These are phyloP conservation scores for Brachypodius melanocephalos DNA, from an alignment of 2,113 vertebrate genomes.

Conservation along the genomic window DNA sequence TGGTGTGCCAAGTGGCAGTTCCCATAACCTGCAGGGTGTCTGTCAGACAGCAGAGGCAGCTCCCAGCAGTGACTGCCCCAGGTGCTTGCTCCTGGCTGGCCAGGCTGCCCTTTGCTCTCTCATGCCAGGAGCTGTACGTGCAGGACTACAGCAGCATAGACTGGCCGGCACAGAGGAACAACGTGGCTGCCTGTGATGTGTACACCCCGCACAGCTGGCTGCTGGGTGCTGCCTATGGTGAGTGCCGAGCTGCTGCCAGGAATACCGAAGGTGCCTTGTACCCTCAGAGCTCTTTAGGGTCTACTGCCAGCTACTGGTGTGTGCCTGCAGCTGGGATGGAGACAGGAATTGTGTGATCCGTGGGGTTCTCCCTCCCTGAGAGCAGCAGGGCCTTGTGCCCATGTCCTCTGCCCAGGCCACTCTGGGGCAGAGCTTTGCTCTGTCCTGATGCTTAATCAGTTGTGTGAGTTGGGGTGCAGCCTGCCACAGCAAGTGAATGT, in stretches of 20 bases:
- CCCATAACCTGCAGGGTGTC: not conserved
- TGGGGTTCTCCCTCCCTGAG: not conserved
- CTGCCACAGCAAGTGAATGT: not conserved
- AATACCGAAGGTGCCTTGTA: not conserved
- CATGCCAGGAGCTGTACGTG: constrained; percentile 88
- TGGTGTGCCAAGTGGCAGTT: not conserved
- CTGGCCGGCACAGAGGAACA: constrained; percentile 90
- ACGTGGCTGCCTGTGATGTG: constrained; percentile 82
- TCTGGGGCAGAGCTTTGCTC: not conserved
- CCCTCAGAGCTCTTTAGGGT: not conserved
- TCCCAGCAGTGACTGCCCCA: not conserved
- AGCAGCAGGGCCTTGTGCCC: not conserved
- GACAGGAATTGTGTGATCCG: not conserved
- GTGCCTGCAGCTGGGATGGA: not conserved
- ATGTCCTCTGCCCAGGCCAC: fast-evolving
- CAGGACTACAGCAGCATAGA: constrained; percentile 86
- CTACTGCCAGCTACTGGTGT: not conserved
- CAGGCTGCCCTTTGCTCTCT: not conserved
- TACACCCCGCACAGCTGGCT: constrained; percentile 90
- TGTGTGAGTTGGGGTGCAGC: not conserved
- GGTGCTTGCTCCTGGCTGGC: not conserved
- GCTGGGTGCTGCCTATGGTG: constrained; percentile 79
- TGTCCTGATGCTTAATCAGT: fast-evolving
- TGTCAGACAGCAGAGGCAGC: not conserved
- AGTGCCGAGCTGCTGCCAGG: not conserved